Conservation (phyloP, 1,140 invertebrate species). For the Cyrtorhinus lividipennis region DNA sequence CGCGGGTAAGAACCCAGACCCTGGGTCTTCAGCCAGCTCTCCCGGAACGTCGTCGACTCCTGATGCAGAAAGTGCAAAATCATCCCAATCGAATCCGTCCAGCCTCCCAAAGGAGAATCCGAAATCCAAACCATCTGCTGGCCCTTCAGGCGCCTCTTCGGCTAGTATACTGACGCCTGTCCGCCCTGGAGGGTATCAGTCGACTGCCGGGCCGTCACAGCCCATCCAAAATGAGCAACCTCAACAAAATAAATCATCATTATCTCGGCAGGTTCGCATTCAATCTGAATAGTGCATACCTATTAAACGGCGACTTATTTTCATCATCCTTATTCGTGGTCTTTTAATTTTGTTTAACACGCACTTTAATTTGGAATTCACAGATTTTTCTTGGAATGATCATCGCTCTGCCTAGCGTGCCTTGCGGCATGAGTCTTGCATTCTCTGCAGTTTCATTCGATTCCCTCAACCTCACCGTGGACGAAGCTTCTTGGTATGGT, state of each 20-base stretch:
- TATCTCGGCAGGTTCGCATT: conserved; percentile 14
- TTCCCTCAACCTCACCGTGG: conserved; percentile 28
- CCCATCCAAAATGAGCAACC: neutral
- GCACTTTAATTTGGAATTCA: no score
- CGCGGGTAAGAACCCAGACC: neutral
- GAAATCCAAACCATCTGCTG: neutral
- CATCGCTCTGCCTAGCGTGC: conserved; percentile 34
- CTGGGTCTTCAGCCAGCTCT: neutral
- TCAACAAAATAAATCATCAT: neutral
- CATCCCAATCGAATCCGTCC: neutral
- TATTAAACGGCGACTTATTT: neutral
- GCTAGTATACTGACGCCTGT: no score
- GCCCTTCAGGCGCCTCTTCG: neutral
- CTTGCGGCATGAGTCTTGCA: conserved; percentile 35
- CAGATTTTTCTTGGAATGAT: conserved; percentile 27
- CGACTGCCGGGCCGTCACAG: neutral
- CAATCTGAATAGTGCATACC: neutral
- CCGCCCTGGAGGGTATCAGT: neutral
- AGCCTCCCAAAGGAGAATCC: neutral
- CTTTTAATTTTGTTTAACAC: neutral
- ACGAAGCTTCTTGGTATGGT: conserved; percentile 39
- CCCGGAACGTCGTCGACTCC: neutral
- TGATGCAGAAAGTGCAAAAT: neutral
- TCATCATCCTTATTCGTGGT: neutral
- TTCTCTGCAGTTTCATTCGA: conserved; percentile 37